phyloP scores from a whole-genome alignment of 2,888 invertebrate species.

The Clistopyga incitator region DNA sequence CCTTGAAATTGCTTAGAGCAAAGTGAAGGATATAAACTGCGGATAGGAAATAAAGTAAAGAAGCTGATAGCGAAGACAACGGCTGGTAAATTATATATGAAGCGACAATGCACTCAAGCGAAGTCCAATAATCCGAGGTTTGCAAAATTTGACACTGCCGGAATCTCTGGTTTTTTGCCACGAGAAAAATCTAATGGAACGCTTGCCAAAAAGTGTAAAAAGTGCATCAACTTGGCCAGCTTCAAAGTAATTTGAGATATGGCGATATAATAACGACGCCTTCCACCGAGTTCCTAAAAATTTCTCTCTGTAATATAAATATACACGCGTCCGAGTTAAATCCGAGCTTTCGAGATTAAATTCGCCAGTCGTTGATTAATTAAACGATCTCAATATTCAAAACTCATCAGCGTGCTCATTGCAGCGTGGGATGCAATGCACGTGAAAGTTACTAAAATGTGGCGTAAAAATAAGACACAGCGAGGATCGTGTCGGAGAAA shows the following conservation, averaged over 20 bases:
- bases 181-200: background rate
- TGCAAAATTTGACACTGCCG: background rate
- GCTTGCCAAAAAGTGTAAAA: background rate
- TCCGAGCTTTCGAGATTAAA: constrained; percentile 17
- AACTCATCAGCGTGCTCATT: background rate
- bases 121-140: background rate
- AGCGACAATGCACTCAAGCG: background rate
- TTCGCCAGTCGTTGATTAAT: constrained; percentile 7
- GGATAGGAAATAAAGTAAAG: constrained; percentile 2
- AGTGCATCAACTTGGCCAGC: background rate
- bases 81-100: background rate
- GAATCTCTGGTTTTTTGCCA: background rate
- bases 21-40: constrained; percentile 4
- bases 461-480: constrained; percentile 6
- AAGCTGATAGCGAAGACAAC: background rate
- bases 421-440: background rate
- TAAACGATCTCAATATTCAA: background rate
- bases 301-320: background rate
- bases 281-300: background rate
- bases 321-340: background rate
- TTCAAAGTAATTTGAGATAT: background rate
- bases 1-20: background rate
- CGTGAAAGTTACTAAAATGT: background rate
- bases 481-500: background rate
- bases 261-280: background rate